Percentiles rank a stretch among this genome's conserved stretches.
Evolutionary conservation across 2,113 vertebrate species (phyloP).

Genomic region (Pelobates fuscus): DNA sequence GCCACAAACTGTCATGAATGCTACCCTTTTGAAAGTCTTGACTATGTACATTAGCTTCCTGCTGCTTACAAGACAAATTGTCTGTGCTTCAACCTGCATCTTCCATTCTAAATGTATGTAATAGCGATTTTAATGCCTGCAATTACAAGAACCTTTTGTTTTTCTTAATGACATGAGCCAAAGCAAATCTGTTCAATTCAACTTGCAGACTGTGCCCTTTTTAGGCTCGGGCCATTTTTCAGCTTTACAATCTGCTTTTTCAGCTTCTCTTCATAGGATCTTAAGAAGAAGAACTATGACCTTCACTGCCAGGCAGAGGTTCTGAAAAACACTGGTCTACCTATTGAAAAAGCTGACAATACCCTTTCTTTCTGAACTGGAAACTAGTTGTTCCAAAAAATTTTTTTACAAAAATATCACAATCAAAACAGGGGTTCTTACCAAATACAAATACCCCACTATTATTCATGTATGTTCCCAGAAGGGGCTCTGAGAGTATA

Average conservation of each 20-base stretch:
- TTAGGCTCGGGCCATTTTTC: conserved; percentile 75
- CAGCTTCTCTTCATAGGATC: conserved; percentile 78
- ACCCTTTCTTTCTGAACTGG: conserved; percentile 67
- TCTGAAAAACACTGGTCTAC: conserved; percentile 70
- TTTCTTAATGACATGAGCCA: conserved; percentile 67
- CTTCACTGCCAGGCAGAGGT: conserved; percentile 66
- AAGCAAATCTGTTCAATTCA: conserved; percentile 62
- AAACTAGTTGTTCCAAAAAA: conserved; percentile 74
- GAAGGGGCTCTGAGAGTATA: conserved; percentile 62
- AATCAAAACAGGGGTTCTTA: conserved; percentile 76
- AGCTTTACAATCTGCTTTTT: conserved; percentile 80
- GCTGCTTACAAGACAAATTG: conserved; percentile 72
- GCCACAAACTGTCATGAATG: conserved; percentile 36
- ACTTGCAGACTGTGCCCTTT: conserved; percentile 68
- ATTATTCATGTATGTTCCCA: conserved; percentile 71
- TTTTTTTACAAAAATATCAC: conserved; percentile 53
- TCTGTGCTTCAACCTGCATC: conserved; percentile 58
- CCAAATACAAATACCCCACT: conserved; percentile 68
- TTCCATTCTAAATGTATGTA: conserved; percentile 71
- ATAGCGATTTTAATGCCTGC: conserved; percentile 73
- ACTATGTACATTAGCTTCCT: conserved; percentile 62
- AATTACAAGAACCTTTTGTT: conserved; percentile 71
- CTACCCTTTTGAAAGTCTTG: conserved; percentile 45
- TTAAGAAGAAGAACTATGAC: conserved; percentile 72
- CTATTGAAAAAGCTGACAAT: conserved; percentile 83